These are phyloP conservation scores for Apteryx owenii DNA, from an alignment of 2,113 vertebrate genomes.

Conservation along the genomic window DNA sequence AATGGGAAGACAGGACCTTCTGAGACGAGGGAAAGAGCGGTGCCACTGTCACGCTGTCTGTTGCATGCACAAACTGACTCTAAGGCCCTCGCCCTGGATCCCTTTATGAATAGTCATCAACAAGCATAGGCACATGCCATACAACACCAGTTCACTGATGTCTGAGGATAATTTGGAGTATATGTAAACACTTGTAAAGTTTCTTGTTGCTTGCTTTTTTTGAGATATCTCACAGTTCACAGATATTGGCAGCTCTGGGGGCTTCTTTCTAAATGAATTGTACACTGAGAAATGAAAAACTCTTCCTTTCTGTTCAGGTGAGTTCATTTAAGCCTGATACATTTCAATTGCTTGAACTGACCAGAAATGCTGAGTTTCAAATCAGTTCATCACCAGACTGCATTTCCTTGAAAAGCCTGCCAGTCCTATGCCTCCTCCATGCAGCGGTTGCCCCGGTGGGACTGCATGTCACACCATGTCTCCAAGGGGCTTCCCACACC, in stretches of 20 bases:
- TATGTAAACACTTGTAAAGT: background rate
- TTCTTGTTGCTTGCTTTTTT: background rate
- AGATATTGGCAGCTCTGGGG: background rate
- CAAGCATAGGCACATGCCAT: background rate
- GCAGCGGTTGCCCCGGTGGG: background rate
- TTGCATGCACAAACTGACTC: background rate
- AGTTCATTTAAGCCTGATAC: background rate
- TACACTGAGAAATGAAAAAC: background rate
- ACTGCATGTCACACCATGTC: background rate
- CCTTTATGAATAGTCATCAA: background rate
- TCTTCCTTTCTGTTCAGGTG: background rate
- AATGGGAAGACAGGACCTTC: background rate
- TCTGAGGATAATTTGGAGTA: background rate
- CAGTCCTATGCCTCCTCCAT: background rate
- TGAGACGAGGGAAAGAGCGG: background rate
- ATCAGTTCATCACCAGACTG: background rate
- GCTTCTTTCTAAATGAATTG: background rate
- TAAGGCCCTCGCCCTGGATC: rapidly evolving
- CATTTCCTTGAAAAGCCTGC: background rate
- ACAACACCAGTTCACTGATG: background rate
- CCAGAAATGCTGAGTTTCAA: background rate
- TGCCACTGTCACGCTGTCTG: background rate
- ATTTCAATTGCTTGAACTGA: background rate
- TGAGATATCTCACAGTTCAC: background rate
- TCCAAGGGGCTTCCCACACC: background rate